Base-by-base conservation (phyloP, 2,888 invertebrate species). In the Drosophila mulleri region DNA sequence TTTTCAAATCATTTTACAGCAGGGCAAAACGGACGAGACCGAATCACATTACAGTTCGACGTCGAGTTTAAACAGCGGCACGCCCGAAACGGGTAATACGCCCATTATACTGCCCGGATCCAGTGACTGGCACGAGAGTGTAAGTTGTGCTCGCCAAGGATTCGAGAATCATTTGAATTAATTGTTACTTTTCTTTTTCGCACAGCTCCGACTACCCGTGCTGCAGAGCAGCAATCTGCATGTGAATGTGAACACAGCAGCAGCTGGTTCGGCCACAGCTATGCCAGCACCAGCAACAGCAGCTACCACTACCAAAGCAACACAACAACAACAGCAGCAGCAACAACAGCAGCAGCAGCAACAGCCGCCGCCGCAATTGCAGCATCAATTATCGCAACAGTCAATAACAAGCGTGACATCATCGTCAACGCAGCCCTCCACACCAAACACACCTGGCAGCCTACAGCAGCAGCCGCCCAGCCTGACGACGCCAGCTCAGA, bases 1-100 rank as follows among this genome's bases (percentile, higher is more conserved):
- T 3, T 11, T 44, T 16, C 2, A 14, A 2, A 9, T 18, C 12
- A 2, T 45, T 29, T 3, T 7, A 14, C 64, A 75, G 75, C 67
- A 92, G 82, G 83, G 92, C 64, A 92, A 92, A 82, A 61, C 90
- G 18, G 92, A 92, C 73, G 92, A 93, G 52, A 76, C 88, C 8
- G 94, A 94, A 71, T 95, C 95, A 69, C 94, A 95, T 65, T 95
- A 95, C 82, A 95, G 95, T 82, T 96, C 96, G 6, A 94, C 94
- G 7, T 95, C 95, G 2, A 95, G 94, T 65, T 90, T 95, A 44
- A 95, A 94, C 83, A 95, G 95, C 73, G 91, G 94, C 56, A 92
- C 94, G 3, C 94, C 94, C 14, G 94, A 94, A 75, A 54, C 78
- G 29, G 88, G 88, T 2, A 78, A 82, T 29, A 89, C 86, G 59